Conservation (phyloP, 2,888 invertebrate species). For the Drosophila colorata region DNA sequence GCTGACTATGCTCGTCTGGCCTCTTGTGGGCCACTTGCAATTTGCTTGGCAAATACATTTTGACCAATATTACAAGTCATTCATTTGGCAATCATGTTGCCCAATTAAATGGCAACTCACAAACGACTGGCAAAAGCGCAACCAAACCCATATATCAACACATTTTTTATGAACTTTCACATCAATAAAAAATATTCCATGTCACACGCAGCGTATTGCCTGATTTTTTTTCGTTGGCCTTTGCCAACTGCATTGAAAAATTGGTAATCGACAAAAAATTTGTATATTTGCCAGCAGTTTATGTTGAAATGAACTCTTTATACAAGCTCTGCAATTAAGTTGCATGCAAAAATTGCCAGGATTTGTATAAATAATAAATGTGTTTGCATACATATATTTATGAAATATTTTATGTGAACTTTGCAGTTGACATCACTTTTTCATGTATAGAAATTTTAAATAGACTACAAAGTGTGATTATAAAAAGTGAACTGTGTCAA, state of each 20-base stretch:
- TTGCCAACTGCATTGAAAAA: conserved; percentile 25
- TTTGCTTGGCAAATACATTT: conserved; percentile 50
- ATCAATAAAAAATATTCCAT: conserved; percentile 34
- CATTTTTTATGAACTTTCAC: conserved; percentile 36
- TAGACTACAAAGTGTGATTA: conserved; percentile 25
- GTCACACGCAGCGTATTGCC: conserved; percentile 14
- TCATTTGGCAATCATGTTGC: conserved; percentile 72
- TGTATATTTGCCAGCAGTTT: conserved; percentile 34
- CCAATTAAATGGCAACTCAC: conserved; percentile 66
- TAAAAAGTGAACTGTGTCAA: conserved; percentile 11
- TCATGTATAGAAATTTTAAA: conserved; percentile 13
- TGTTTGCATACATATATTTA: conserved; percentile 2
- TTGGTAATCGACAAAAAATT: conserved; percentile 44
- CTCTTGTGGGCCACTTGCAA: conserved; percentile 45
- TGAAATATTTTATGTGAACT: conserved; percentile 22
- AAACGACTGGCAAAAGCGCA: conserved; percentile 16
- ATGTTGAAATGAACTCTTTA: conserved; percentile 57
- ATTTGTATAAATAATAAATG: conserved; percentile 33
- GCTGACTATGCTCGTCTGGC: conserved; percentile 3
- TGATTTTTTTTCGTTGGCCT: not conserved
- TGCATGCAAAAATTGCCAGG: conserved; percentile 17
- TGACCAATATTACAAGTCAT: conserved; percentile 67
- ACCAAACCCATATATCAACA: conserved; percentile 32
- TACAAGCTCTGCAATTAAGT: conserved; percentile 60
- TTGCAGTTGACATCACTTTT: conserved; percentile 27